Conservation (phyloP, 2,888 invertebrate genomes). For the Melanostoma scalare region DNA sequence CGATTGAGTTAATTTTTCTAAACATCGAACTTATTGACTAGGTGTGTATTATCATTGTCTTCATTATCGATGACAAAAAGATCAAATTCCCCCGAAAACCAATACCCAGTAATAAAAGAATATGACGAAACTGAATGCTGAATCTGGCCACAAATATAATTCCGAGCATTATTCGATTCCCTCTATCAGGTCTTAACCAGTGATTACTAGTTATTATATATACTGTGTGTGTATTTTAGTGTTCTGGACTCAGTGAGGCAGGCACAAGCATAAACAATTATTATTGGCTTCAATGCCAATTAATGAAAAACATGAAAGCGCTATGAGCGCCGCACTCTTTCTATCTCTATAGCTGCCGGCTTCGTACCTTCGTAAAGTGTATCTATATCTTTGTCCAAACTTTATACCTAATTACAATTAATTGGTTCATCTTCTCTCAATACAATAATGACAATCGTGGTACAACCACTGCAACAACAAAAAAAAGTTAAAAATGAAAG, state of each 20-base stretch:
- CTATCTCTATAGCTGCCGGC: constrained; percentile 2
- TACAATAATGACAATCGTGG: constrained; percentile 10
- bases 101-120: no score
- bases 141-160: constrained; percentile 38
- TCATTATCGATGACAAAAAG: no score
- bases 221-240: constrained; percentile 16
- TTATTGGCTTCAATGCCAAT: constrained; percentile 68
- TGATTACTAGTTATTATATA: constrained; percentile 34
- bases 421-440: constrained; percentile 60
- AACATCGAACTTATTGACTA: no score
- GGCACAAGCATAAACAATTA: constrained; percentile 49
- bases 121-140: background rate
- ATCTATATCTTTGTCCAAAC: constrained; percentile 43
- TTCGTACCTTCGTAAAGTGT: background rate
- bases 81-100: no score
- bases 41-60: no score
- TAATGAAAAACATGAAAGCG: constrained; percentile 62
- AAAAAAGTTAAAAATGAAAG: constrained; percentile 42
- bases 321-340: constrained; percentile 42
- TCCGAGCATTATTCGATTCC: constrained; percentile 30
- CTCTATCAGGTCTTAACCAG: constrained; percentile 41
- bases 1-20: no score
- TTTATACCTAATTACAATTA: constrained; percentile 63
- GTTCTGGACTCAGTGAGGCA: constrained; percentile 48
- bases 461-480: constrained; percentile 11